Base-by-base conservation (phyloP, 92 coral and sea anemone genomes). In the Phymanthus crucifer region DNA sequence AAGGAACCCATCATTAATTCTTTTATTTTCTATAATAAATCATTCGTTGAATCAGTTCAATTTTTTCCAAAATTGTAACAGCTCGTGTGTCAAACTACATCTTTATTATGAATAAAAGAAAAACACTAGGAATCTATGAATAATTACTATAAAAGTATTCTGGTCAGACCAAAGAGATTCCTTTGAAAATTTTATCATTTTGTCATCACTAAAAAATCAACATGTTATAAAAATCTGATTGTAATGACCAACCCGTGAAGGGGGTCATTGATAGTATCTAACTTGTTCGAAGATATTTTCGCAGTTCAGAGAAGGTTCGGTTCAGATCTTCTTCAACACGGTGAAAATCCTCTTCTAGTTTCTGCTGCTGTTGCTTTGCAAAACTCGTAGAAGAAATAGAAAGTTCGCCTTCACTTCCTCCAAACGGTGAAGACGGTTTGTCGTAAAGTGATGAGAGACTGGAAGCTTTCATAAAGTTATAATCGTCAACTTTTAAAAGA, bases 351-450 rank as follows among this genome's bases (percentile, higher is more conserved):
- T 87, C 84, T 26, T 92, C 97, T 6, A 92, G 34, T 72, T 65
- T 73, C 32, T 73, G 84, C 75, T 92, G 97, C 70, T 92, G 93
- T 52, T 48, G 83, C 43, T 88, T 88, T 3, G 91, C 94, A 54
- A 92, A 84, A 50, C 80, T 72, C 5, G 65, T 71, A 24, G 69
- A 37, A 6, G 37, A 33, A 40, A 66, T 68, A 6, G 66, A 70
- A 24, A 58, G 36, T 13, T 27, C 4, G 33, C 66, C 72, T 34
- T 58, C n/a, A 40, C n/a, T 7, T 17, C 36, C 56, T 12, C 17
- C 34, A 5, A 77, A 32, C 8, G 40, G 17, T 23, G 72, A 10
- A 18, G 54, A 19, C 34, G 45, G 13, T 32, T 33, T 65, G 33
- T 40, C 45, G 48, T 64, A 23, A 16, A 77, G 43, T 35, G 81